Conservation (phyloP, 1,140 invertebrate genomes). For the Lasioglossum baleicum region DNA sequence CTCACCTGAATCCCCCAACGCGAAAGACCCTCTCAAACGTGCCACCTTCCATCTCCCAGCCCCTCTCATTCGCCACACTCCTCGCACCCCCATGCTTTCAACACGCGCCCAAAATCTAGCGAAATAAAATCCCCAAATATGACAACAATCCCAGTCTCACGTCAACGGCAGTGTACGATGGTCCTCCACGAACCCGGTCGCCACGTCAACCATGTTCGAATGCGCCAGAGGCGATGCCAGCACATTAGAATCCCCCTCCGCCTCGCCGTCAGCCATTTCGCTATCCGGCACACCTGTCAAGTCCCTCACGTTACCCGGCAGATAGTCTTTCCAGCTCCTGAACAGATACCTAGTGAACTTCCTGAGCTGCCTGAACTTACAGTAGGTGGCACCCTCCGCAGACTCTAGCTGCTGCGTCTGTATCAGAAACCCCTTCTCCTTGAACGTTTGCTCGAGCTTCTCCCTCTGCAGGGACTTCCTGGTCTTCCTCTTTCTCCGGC, state of each 20-base stretch:
- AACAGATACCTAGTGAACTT: constrained; percentile 96
- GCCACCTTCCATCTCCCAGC: not conserved
- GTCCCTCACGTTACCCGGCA: constrained; percentile 87
- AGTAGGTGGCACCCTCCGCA: constrained; percentile 94
- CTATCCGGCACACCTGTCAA: constrained; percentile 65
- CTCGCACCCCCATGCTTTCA: not conserved
- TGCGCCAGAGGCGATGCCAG: constrained; percentile 50
- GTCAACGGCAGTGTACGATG: constrained; percentile 70
- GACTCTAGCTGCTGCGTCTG: constrained; percentile 95
- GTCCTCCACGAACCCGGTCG: constrained; percentile 67
- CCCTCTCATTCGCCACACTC: too few relatives aligned
- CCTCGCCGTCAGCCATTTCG: constrained; percentile 56
- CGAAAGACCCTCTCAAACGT: not conserved
- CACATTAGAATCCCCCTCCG: constrained; percentile 50
- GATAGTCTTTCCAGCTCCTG: constrained; percentile 95
- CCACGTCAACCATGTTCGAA: constrained; percentile 64
- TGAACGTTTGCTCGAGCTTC: constrained; percentile 94
- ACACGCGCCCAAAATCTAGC: not conserved
- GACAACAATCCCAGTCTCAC: constrained; percentile 46
- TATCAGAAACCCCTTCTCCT: constrained; percentile 94
- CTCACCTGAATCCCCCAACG: too few relatives aligned
- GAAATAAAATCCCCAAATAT: not conserved
- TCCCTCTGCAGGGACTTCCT: constrained; percentile 91
- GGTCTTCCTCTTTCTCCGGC: constrained; percentile 86
- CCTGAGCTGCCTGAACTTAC: constrained; percentile 93